Conservation (phyloP, 1,140 invertebrate genomes). For the Ridgeia piscesae region DNA sequence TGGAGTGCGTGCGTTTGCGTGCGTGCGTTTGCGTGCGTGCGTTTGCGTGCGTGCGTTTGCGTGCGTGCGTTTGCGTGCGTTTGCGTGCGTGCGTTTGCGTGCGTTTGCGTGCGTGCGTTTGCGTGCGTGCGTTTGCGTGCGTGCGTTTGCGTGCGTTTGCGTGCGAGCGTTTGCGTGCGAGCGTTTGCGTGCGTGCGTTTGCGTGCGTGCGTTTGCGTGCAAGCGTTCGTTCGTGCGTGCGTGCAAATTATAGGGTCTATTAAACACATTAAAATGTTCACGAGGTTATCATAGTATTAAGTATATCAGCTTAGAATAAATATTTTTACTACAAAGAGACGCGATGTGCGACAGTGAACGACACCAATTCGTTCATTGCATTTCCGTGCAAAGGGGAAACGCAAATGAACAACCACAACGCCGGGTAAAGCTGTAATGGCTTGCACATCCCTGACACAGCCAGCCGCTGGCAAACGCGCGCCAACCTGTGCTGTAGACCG, state of each 20-base stretch:
- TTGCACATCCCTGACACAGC: background rate
- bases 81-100: background rate
- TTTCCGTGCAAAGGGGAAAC: background rate
- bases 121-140: slow-evolving; percentile 4
- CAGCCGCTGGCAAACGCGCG: background rate
- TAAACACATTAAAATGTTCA: too few relatives aligned
- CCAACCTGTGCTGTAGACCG: background rate
- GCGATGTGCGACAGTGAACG: background rate
- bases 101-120: background rate
- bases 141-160: too few relatives aligned
- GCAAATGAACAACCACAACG: background rate
- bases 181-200: background rate
- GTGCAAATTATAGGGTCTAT: background rate
- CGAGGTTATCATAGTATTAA: background rate
- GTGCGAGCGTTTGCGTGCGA: background rate
- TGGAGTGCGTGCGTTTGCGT: too few relatives aligned
- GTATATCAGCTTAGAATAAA: background rate
- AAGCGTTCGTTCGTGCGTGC: background rate
- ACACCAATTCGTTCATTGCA: background rate
- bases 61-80: background rate
- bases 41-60: background rate
- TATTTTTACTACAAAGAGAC: background rate
- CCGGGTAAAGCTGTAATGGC: background rate
- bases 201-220: background rate
- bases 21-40: background rate